These are phyloP conservation scores for Deilephila elpenor DNA, from an alignment of 2,888 invertebrate genomes.

Conservation along the genomic window DNA sequence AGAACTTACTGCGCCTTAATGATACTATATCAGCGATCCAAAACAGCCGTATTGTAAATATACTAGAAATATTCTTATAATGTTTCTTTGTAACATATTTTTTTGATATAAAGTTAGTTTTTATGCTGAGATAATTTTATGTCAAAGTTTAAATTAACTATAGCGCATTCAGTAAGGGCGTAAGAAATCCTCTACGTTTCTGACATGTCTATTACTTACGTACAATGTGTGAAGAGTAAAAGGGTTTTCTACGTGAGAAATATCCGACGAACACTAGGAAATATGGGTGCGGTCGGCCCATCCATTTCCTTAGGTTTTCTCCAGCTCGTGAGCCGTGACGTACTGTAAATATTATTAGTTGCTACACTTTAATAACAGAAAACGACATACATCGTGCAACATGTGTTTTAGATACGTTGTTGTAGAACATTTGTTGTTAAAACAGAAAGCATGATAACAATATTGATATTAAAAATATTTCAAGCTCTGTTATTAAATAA, in stretches of 20 bases:
- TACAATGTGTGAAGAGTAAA: conserved; percentile 38
- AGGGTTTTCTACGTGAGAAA: conserved; percentile 40
- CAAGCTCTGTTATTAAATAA: not conserved
- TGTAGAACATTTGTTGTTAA: not conserved
- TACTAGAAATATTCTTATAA: not conserved
- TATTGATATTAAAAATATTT: conserved; percentile 14
- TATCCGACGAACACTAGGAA: conserved; percentile 32
- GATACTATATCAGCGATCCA: not conserved
- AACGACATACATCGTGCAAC: not conserved
- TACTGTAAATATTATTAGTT: not conserved
- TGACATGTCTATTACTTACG: conserved; percentile 29
- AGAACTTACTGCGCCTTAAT: conserved; percentile 9
- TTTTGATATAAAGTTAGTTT: not conserved
- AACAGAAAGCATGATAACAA: not conserved
- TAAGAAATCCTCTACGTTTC: not conserved
- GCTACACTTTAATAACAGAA: not conserved
- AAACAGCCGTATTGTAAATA: not conserved
- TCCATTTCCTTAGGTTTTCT: conserved; percentile 35
- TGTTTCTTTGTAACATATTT: not conserved
- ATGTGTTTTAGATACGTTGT: not conserved
- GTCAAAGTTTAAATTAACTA: not conserved
- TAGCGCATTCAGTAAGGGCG: not conserved
- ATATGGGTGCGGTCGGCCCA: conserved; percentile 34
- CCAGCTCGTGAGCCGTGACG: not conserved
- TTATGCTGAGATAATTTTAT: not conserved